Conservation (phyloP, 1,140 invertebrate genomes). For the Harpegnathos saltator region DNA sequence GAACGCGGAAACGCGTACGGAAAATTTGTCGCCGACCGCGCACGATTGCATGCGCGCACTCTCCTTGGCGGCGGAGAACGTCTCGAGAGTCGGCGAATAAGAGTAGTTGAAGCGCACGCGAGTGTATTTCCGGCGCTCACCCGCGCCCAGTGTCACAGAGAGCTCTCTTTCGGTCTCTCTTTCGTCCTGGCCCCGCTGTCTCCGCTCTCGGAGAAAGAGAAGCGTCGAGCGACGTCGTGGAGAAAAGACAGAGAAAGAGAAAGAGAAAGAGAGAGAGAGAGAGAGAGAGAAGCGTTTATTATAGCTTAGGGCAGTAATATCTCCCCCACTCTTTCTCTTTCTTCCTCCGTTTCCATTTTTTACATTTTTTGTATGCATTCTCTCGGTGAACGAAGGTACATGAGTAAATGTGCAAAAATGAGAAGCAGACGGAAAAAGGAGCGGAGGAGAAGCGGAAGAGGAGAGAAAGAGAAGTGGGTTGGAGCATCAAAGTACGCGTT, state of each 20-base stretch:
- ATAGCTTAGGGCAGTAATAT: no score
- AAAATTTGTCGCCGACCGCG: slow-evolving; percentile 51
- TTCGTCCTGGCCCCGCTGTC: slow-evolving; percentile 40
- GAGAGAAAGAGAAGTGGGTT: not conserved
- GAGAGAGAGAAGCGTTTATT: not conserved
- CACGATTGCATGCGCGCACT: slow-evolving; percentile 23
- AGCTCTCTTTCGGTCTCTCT: slow-evolving; percentile 39
- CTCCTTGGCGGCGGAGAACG: slow-evolving; percentile 27
- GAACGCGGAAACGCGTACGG: not conserved
- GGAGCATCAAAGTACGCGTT: not conserved
- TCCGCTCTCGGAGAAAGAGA: slow-evolving; percentile 28
- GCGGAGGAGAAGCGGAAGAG: no score
- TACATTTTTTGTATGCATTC: no score
- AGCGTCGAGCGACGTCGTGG: not conserved
- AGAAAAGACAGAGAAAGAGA: not conserved
- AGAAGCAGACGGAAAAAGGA: slow-evolving; percentile 10
- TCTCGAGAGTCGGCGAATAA: slow-evolving; percentile 56
- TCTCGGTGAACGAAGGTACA: no score
- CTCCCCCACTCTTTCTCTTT: no score
- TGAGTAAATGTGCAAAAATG: not conserved
- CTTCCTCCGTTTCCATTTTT: no score
- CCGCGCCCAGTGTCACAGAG: slow-evolving; percentile 46
- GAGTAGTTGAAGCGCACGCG: slow-evolving; percentile 59
- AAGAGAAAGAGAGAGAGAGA: not conserved
- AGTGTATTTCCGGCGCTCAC: slow-evolving; percentile 71